Evolutionary conservation across 2,113 vertebrate species (phyloP), one percentile per base, ranked within the genome.

Genomic region (Spermophilus dauricus): DNA sequence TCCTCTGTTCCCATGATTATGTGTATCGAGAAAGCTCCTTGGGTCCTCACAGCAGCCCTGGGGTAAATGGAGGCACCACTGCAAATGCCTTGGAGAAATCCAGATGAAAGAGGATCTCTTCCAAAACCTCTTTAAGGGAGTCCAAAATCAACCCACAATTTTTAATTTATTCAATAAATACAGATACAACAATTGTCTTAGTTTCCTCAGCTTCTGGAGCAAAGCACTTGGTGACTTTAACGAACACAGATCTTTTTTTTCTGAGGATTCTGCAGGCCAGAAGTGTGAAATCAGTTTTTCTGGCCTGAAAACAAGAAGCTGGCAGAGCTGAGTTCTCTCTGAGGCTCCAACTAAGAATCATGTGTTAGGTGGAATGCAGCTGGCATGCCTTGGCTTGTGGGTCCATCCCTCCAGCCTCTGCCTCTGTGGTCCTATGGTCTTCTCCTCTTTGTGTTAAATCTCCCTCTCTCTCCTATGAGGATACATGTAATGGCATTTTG

Each of bases 1-100:
- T 22, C 24, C 1, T 42, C 42, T 45, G 4, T 17, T 13, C 51
- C 6, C 2, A 2, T 11, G 34, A 63, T 2, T 2, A 5, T 6
- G 28, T 24, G 28, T 13, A 24, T 37, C 34, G 1, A 20, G 2
- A 0, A 37, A 82, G 24, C 28, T 20, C 34, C 20, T 2, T 17
- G 28, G 18, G 37, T 65, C 24, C 4, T 69, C 8, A 17, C 14
- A 32, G 51, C 20, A 58, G 53, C 73, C 30, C 78, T 56, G 2
- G 24, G 75, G 30, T 39, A 48, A 2, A 4, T 17, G 32, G 4
- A 53, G 61, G 26, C 63, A 20, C 34, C 4, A 10, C 32, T 4
- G 5, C 16, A n/a, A 30, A 70, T 42, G 13, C 37, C 24, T 37
- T 3, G 14, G 56, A 22, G 45, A 1, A 9, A 22, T n/a, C 14